Evolutionary conservation across 2,797 vertebrate genomes (phyloP), one percentile per base, ranked within the genome.

Genomic region (Ispidina lecontei): DNA sequence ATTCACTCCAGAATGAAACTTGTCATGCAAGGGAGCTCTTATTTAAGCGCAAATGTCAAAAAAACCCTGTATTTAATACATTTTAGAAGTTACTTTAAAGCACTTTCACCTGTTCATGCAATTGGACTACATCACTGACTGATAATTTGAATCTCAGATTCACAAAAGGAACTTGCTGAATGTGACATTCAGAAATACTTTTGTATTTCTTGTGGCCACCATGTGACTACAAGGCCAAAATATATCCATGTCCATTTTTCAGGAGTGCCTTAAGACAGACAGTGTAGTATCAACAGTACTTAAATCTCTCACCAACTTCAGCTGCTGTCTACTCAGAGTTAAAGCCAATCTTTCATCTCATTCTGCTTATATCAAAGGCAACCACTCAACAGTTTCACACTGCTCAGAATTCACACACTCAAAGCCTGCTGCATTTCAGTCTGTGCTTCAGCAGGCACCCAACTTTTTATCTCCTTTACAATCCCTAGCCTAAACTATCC

Each of bases 1-100:
- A 89, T 88, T 80, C 85, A 73, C 56, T 93, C 74, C 12, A 16
- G 67, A 94, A 95, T 82, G 74, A 95, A 97, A 95, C 83, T 90
- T 95, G 74, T 93, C 91, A 77, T 94, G 78, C 85, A 91, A 91
- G 49, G 78, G 75, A 95, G 60, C 65, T 90, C 81, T 95, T 96
- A 84, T 93, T 93, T 95, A 95, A 96, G 80, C 71, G 49, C 54
- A 88, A 95, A 90, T 51, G 81, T 84, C 90, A 91, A 87, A 95
- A 92, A 93, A 37, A 5, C 12, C 37, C 77, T 84, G 58, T 81
- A 96, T 96, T 85, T 87, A 84, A n/a, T 64, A 69, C 41, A 60
- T 88, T 96, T 94, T 8, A 60, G 71, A 94, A 91, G 60, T 84
- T 84, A 89, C 90, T 93, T 91, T 91, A 95, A 93, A 95, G 73